Evolutionary conservation across 2,797 vertebrate species (phyloP).

Genomic region (Sebastes jordani): DNA sequence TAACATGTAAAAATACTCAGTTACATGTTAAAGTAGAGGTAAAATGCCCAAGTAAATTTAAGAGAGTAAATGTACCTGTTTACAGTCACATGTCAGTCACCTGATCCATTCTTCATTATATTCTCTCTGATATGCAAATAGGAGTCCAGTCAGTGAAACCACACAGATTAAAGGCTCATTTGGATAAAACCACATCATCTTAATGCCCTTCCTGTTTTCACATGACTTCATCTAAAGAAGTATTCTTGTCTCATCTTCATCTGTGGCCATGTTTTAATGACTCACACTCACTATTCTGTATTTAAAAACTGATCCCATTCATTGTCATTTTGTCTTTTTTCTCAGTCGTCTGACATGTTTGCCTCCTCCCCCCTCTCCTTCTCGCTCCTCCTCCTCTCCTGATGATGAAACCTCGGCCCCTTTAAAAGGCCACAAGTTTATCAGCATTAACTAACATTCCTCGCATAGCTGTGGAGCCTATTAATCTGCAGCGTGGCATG

Average conservation of each 20-base stretch:
- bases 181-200: background rate
- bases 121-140: conserved; percentile 22
- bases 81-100: background rate
- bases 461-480: conserved; percentile 56
- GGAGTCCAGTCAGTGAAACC: background rate
- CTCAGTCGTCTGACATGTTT: background rate
- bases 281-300: background rate
- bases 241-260: background rate
- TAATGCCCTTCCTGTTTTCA: background rate
- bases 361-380: background rate
- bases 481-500: conserved; percentile 43
- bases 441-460: conserved; percentile 77
- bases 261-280: background rate
- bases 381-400: background rate
- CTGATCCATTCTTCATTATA: background rate
- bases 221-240: background rate
- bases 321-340: background rate
- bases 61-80: background rate
- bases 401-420: conserved; percentile 48
- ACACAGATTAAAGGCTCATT: background rate
- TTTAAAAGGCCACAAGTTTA: conserved; percentile 70
- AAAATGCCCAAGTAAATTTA: too few relatives aligned
- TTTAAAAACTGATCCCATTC: background rate
- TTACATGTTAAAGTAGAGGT: too few relatives aligned
- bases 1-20: too few relatives aligned